These are phyloP conservation scores for Conchocele bisecta DNA, from an alignment of 2,888 invertebrate genomes.

Conservation along the genomic window DNA sequence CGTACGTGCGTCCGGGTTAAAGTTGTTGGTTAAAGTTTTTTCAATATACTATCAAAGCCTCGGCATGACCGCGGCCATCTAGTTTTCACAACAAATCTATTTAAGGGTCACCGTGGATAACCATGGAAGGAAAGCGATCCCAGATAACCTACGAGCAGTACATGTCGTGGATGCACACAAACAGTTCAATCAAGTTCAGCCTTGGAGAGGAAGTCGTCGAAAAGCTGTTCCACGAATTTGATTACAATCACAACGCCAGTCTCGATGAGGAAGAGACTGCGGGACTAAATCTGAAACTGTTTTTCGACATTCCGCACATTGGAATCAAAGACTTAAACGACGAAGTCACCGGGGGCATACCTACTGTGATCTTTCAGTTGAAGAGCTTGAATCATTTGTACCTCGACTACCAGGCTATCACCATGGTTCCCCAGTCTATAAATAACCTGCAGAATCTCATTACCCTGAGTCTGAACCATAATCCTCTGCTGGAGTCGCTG, in stretches of 20 bases:
- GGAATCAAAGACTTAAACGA: conserved; percentile 59
- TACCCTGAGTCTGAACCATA: conserved; percentile 65
- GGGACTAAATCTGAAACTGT: conserved; percentile 62
- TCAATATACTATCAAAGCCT: too few species aligned
- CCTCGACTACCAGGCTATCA: conserved; percentile 74
- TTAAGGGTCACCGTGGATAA: conserved; percentile 56
- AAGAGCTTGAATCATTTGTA: conserved; percentile 65
- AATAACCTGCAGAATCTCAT: conserved; percentile 69
- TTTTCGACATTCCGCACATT: conserved; percentile 68
- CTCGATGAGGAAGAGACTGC: conserved; percentile 69
- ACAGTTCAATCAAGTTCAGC: conserved; percentile 53
- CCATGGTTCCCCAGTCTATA: conserved; percentile 72
- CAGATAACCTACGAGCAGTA: conserved; percentile 64
- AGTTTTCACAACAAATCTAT: too few species aligned
- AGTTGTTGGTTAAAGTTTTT: too few species aligned
- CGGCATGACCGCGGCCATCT: too few species aligned
- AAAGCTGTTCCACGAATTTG: conserved; percentile 66
- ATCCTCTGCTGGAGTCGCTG: conserved; percentile 70
- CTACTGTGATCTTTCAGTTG: conserved; percentile 70
- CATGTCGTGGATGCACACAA: conserved; percentile 56
- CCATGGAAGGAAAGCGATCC: conserved; percentile 57
- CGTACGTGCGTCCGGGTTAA: too few species aligned
- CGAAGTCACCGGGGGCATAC: conserved; percentile 70
- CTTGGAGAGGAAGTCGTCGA: conserved; percentile 63
- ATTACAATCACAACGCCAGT: conserved; percentile 65